Evolutionary conservation across 2,888 invertebrate species (phyloP).

Genomic region (Sycophila texana): DNA sequence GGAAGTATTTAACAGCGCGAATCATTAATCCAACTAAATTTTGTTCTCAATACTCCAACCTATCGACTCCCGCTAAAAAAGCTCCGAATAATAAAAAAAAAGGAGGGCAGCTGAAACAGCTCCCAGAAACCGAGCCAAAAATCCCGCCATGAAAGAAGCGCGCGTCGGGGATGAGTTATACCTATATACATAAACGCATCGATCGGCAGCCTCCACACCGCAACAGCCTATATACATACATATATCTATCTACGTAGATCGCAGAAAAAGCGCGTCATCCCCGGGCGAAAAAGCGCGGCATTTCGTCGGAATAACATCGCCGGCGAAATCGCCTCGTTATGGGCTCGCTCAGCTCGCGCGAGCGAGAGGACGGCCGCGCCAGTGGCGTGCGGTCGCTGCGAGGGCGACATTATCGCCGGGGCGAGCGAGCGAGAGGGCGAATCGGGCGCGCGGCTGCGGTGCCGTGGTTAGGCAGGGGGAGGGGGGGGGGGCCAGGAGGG

Average conservation of each 20-base stretch:
- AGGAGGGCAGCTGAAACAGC: conserved; percentile 42
- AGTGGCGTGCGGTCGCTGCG: conserved; percentile 34
- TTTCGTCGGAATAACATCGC: background rate
- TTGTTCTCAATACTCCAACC: too few species aligned
- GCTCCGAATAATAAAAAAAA: conserved; percentile 20
- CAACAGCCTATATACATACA: too few species aligned
- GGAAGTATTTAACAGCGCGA: too few species aligned
- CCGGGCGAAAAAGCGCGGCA: background rate
- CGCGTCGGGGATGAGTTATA: background rate
- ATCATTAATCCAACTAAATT: too few species aligned
- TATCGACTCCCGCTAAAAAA: too few species aligned
- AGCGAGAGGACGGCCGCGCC: background rate
- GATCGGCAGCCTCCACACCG: too few species aligned
- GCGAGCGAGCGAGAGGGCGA: conserved; percentile 51
- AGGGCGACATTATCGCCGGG: conserved; percentile 73
- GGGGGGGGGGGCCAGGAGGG: conserved; percentile 47
- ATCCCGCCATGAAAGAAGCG: background rate
- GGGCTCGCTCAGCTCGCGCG: conserved; percentile 7
- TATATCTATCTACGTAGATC: too few species aligned
- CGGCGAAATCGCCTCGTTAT: conserved; percentile 6
- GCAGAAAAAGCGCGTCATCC: too few species aligned
- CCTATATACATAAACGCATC: background rate
- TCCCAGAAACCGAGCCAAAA: conserved; percentile 47
- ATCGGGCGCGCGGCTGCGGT: conserved; percentile 66
- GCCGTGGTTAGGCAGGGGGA: conserved; percentile 67